These are phyloP conservation scores for Coremacera marginata DNA, from an alignment of 2,888 invertebrate species.

Conservation along the genomic window DNA sequence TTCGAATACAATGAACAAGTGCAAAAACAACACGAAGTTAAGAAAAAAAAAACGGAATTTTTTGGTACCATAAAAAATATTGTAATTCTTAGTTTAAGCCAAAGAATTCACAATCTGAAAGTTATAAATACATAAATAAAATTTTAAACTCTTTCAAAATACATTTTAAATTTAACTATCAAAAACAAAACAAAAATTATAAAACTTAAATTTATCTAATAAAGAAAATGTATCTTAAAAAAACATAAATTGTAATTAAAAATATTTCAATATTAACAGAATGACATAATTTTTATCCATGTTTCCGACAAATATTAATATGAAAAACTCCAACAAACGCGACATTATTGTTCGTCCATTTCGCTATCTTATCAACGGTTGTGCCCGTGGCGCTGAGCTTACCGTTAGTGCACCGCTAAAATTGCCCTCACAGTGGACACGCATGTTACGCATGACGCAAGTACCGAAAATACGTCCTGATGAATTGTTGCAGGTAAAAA, in stretches of 20 bases:
- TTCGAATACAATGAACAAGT: too few species aligned
- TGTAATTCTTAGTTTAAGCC: too few species aligned
- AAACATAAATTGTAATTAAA: not conserved
- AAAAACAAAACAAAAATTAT: too few species aligned
- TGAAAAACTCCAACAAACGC: slow-evolving; percentile 60
- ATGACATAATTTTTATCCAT: not conserved
- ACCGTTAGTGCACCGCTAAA: slow-evolving; percentile 61
- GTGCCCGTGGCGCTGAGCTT: slow-evolving; percentile 60
- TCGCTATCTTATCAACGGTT: slow-evolving; percentile 62
- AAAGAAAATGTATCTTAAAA: not conserved
- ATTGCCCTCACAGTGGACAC: slow-evolving; percentile 65
- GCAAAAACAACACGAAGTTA: too few species aligned
- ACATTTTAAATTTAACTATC: too few species aligned
- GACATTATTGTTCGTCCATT: slow-evolving; percentile 59
- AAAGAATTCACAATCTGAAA: too few species aligned
- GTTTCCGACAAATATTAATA: slow-evolving; percentile 42
- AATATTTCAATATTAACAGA: not conserved
- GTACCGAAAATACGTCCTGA: slow-evolving; percentile 63
- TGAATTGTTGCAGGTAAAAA: slow-evolving; percentile 65
- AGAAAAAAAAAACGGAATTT: too few species aligned
- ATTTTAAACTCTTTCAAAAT: too few species aligned
- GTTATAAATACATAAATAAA: too few species aligned
- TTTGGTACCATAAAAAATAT: too few species aligned
- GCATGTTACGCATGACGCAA: slow-evolving; percentile 64
- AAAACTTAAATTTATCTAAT: not conserved